phyloP scores from a whole-genome alignment of 2,113 vertebrate species.

The Chitala chitala region DNA sequence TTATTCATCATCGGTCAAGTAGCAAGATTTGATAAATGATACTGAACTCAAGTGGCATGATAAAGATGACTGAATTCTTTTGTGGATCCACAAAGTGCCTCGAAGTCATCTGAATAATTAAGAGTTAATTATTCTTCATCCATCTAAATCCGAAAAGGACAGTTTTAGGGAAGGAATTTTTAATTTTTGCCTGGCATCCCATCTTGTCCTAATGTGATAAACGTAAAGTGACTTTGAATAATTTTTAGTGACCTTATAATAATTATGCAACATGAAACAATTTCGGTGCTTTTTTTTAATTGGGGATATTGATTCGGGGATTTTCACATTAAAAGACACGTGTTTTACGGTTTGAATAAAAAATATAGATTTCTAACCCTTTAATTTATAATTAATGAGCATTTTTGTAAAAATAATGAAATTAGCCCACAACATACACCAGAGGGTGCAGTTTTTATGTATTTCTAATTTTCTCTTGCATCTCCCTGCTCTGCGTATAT shows the following conservation, averaged over 20 bases:
- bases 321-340: slow-evolving; percentile 79
- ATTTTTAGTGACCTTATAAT: slow-evolving; percentile 98
- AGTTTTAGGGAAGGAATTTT: slow-evolving; percentile 99
- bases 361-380: slow-evolving; percentile 40
- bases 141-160: slow-evolving; percentile 99
- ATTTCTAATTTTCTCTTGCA: slow-evolving; percentile 43
- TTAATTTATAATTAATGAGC: slow-evolving; percentile 69
- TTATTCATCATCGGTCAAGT: slow-evolving; percentile 89
- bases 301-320: slow-evolving; percentile 83
- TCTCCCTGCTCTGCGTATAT: slow-evolving; percentile 24
- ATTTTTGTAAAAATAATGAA: slow-evolving; percentile 46
- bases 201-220: slow-evolving; percentile 96
- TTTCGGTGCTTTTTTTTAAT: slow-evolving; percentile 85
- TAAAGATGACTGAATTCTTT: slow-evolving; percentile 88
- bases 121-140: slow-evolving; percentile 99
- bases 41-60: slow-evolving; percentile 84
- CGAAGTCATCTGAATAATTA: slow-evolving; percentile 99
- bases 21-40: slow-evolving; percentile 87
- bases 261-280: slow-evolving; percentile 88
- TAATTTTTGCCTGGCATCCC: slow-evolving; percentile 95
- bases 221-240: slow-evolving; percentile 98
- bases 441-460: slow-evolving; percentile 36
- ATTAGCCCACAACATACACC: slow-evolving; percentile 61
- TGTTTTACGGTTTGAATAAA: slow-evolving; percentile 57
- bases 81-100: slow-evolving; percentile 94